A percentile compares a stretch with the other conserved stretches of the same genome.
Evolutionary conservation across 2,113 vertebrate species (phyloP).

Genomic region (Butastur rufipennis): DNA sequence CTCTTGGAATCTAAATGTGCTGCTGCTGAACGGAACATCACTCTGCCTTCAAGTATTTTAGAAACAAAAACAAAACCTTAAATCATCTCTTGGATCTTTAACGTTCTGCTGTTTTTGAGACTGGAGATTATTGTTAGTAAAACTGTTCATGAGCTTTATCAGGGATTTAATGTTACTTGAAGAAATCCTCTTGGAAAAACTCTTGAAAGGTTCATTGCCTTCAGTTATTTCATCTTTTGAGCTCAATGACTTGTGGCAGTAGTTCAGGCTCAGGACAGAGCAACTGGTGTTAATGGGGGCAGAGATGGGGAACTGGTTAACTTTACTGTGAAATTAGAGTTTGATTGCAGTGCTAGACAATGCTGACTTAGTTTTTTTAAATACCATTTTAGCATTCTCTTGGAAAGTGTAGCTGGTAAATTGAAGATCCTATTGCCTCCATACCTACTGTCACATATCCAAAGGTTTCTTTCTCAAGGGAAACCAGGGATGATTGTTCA

Average conservation of each 20-base stretch:
- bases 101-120: conserved; percentile 76
- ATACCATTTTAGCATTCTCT: background rate
- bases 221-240: background rate
- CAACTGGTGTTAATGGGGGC: background rate
- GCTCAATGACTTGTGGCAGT: background rate
- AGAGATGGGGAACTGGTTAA: background rate
- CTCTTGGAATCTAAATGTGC: background rate
- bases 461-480: background rate
- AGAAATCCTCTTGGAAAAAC: conserved; percentile 50
- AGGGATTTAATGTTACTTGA: conserved; percentile 90
- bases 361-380: background rate
- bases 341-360: background rate
- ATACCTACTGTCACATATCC: background rate
- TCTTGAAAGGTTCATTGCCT: background rate
- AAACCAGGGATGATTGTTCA: background rate
- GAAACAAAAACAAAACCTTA: background rate
- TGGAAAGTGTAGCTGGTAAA: background rate
- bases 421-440: background rate
- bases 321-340: background rate
- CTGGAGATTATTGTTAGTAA: conserved; percentile 56
- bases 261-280: background rate
- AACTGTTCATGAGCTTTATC: conserved; percentile 81
- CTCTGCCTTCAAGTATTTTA: background rate
- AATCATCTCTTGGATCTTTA: background rate
- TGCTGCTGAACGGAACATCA: background rate